Conservation (phyloP, 2,888 invertebrate genomes). For the Nephrotoma guestfalica region DNA sequence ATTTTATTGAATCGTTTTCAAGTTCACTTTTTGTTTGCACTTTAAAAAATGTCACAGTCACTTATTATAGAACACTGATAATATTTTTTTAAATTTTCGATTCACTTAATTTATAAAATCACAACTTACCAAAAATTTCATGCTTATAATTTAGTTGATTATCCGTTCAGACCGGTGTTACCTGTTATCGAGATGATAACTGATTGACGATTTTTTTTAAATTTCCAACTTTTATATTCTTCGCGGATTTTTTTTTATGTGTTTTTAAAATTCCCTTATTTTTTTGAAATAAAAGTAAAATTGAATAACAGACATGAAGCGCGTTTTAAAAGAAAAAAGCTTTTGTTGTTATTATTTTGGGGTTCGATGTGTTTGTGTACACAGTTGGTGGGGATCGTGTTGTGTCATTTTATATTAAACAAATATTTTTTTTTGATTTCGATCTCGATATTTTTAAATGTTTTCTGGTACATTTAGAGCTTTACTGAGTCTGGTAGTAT, state of each 20-base stretch:
- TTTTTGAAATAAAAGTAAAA: not conserved
- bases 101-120: not conserved
- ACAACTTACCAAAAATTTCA: not conserved
- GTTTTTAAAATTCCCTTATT: not conserved
- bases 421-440: not conserved
- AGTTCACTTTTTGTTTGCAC: not conserved
- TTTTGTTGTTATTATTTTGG: not conserved
- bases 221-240: not conserved
- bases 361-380: not conserved
- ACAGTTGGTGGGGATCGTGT: not conserved
- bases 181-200: not conserved
- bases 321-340: not conserved
- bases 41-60: not conserved
- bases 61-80: not conserved
- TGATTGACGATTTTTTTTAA: not conserved
- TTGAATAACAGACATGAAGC: not conserved
- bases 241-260: not conserved
- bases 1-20: no score
- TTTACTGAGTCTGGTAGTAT: not conserved
- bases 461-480: not conserved
- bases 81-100: not conserved
- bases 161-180: not conserved
- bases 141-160: not conserved
- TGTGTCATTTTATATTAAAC: not conserved
- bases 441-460: not conserved